Conservation (phyloP, 2,888 invertebrate species). For the Vanessa cardui region DNA sequence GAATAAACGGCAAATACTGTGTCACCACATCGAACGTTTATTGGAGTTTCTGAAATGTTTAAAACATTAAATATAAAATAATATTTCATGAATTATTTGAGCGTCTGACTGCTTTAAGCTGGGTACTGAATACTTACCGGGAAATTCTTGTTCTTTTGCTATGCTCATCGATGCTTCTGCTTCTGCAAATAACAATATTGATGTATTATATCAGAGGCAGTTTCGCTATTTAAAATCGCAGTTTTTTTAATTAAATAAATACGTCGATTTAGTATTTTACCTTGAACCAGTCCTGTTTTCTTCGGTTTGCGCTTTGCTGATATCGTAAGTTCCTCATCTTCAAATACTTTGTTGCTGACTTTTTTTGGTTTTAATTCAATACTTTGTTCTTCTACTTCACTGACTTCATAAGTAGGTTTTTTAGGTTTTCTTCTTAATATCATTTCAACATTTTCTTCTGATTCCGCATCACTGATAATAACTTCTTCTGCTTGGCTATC, state of each 20-base stretch:
- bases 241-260: not conserved
- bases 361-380: conserved; percentile 79
- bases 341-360: conserved; percentile 73
- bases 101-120: too few species aligned
- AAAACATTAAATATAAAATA: not conserved
- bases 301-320: conserved; percentile 86
- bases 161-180: conserved; percentile 87
- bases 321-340: conserved; percentile 87
- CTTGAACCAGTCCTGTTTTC: conserved; percentile 85
- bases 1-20: conserved; percentile 92
- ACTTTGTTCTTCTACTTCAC: conserved; percentile 84
- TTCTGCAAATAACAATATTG: conserved; percentile 72
- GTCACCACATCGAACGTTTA: conserved; percentile 87
- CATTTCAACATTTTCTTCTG: conserved; percentile 83
- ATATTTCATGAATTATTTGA: not conserved
- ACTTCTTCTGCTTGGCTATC: conserved; percentile 85
- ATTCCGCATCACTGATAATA: conserved; percentile 84
- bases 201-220: not conserved
- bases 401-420: conserved; percentile 82
- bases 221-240: too few species aligned
- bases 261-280: conserved; percentile 58
- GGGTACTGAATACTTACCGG: conserved; percentile 59
- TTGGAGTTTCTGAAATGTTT: conserved; percentile 61
- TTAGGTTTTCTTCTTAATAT: conserved; percentile 75
- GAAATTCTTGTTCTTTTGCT: conserved; percentile 85